Conservation (phyloP, 1,140 invertebrate species). For the Nasonia vitripennis region DNA sequence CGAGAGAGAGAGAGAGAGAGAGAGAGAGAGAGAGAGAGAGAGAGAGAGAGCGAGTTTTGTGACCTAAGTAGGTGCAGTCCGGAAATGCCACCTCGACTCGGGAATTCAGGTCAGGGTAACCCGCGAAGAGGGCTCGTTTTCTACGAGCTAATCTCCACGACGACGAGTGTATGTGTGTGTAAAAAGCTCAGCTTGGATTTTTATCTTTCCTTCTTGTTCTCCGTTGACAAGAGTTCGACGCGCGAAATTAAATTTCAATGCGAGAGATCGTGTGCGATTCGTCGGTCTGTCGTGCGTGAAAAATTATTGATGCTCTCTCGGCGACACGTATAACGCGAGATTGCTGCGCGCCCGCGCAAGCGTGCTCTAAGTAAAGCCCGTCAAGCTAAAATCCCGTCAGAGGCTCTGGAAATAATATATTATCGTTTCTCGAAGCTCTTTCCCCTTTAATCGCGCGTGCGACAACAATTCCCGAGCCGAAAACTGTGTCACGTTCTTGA, state of each 20-base stretch:
- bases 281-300: too few relatives aligned
- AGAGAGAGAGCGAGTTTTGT: not conserved
- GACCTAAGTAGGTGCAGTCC: constrained; percentile 23
- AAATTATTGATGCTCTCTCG: too few relatives aligned
- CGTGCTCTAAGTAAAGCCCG: too few relatives aligned
- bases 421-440: not conserved
- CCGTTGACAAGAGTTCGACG: too few relatives aligned
- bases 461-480: not conserved
- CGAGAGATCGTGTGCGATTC: too few relatives aligned
- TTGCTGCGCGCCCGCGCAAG: too few relatives aligned
- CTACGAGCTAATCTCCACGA: constrained; percentile 27
- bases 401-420: not conserved
- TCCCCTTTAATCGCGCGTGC: not conserved
- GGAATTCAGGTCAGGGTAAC: constrained; percentile 7
- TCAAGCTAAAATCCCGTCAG: not conserved
- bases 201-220: not conserved
- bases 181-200: not conserved
- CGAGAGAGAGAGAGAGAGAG: not conserved
- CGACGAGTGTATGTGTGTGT: not conserved
- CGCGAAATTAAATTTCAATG: too few relatives aligned
- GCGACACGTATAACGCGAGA: too few relatives aligned
- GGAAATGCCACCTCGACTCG: constrained; percentile 26
- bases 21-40: too few relatives aligned
- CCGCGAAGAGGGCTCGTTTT: constrained; percentile 12
- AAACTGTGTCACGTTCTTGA: not conserved